Evolutionary conservation across 2,797 vertebrate species (phyloP), one percentile per base, ranked within the genome.

Genomic region (Notoglanidium macrostoma): DNA sequence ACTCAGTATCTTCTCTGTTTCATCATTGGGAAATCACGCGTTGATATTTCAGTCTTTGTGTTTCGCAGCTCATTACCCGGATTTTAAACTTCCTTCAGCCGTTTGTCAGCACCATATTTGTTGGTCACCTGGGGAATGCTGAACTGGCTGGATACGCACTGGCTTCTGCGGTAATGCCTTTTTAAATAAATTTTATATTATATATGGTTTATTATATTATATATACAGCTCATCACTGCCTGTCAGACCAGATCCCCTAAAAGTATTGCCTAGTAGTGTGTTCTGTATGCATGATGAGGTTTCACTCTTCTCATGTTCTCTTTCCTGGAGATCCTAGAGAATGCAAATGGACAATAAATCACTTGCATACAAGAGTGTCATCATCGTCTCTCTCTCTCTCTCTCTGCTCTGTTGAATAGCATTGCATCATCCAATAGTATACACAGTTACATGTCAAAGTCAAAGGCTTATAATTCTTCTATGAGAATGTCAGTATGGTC

Each of bases 91-190:
- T 95, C 85, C 92, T 96, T 44, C 76, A 94, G 89, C 89, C 92
- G 0, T 95, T 96, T 88, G 94, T 96, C 59, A 94, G 1, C 88
- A 91, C 93, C 81, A 95, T 96, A 86, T 96, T 95, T 92, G 95
- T 94, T 77, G 95, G 96, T 81, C 95, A 94, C 90, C 93, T 96
- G 67, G 94, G 95, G 72, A 95, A 95, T 83, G 87, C 92, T 83
- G 95, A 94, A 70, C 89, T 96, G 85, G 96, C 94, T 84, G 96
- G 95, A 94, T 96, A 92, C 32, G 95, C 94, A 14, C 88, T 96
- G 82, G 95, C 94, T 51, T 94, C 94, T 86, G 94, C 92, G 93
- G 95, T 96, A 95, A 74, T 63, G 32, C 54, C n/a, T 51, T 51
- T 51, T 32, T 1, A 65, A 26, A 19, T 32, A 12, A 4, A 83